Base-by-base conservation (phyloP, 2,113 vertebrate species). In the Lucifuga dentata region DNA sequence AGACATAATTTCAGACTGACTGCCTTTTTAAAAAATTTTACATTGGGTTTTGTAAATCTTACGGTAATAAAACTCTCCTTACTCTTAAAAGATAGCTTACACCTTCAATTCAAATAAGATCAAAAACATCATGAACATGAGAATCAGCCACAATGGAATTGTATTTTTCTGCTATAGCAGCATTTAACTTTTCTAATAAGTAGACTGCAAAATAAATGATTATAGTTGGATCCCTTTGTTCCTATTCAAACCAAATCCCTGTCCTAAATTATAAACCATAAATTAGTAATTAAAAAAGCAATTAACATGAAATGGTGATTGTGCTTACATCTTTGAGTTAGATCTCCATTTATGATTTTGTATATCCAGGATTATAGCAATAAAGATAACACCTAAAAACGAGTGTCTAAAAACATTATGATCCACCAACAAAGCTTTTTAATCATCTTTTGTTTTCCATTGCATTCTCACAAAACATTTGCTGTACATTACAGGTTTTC, bases 281-380 rank as follows among this genome's bases (percentile, higher is more conserved):
- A 29, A 45, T 6, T 17, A 13, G 19, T 55, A 40, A 40, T 15
- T 3, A 29, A 26, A 59, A 17, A 3, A 21, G 49, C 29, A 24
- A 53, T 58, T 26, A 17, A 76, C 7, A 23, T 49, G 6, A 73
- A 41, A 26, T 7, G 5, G 10, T 51, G 26, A 72, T 76, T 80
- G 68, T 77, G 66, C 26, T 10, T 53, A 69, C 38, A 57, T 23
- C 23, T 60, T 57, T 76, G 11, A 77, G 51, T 51, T 35, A 23
- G 12, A 61, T 61, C 45, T 53, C 43, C 41, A 10, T 33, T 11
- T 67, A 16, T 20, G n/a, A 20, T 55, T 21, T 39, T 23, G 38
- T 11, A 24, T 23, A 12, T 39, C 9, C 36, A 16, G 48, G 41
- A 53, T 2, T 6, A 43, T 19, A 45, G 15, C 29, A 39, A 26